A percentile compares a stretch with the other conserved stretches of the same genome.
Evolutionary conservation across 2,113 vertebrate species (phyloP).

Genomic region (Prolemur simus): DNA sequence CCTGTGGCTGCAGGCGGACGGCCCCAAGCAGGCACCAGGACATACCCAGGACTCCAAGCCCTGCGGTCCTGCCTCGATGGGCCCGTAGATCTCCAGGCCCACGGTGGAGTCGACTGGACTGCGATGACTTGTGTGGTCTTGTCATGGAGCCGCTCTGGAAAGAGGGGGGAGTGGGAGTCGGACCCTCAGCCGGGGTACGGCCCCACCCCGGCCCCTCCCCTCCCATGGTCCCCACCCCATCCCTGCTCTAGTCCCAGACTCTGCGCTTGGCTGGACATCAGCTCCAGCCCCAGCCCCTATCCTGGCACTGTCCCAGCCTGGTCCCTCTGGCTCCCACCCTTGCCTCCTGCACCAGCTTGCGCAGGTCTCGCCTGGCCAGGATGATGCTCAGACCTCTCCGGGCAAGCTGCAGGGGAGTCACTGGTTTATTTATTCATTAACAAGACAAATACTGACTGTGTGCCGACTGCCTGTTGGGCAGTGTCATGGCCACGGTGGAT

Average conservation of each 20-base stretch:
- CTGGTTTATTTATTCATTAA: background rate
- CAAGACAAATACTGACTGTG: background rate
- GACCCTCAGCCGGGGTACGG: background rate
- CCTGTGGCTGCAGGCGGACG: background rate
- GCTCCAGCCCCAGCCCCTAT: rapidly evolving
- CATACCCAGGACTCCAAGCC: constrained; percentile 87
- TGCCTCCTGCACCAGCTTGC: constrained; percentile 81
- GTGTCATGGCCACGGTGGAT: background rate
- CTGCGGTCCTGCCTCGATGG: constrained; percentile 76
- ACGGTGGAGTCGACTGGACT: constrained; percentile 82
- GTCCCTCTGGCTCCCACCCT: constrained; percentile 69
- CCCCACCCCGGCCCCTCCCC: too few relatives aligned
- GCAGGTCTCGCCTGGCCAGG: constrained; percentile 83
- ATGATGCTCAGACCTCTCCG: constrained; percentile 86
- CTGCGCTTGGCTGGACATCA: background rate
- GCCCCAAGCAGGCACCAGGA: background rate
- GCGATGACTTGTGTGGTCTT: constrained; percentile 80
- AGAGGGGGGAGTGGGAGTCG: background rate
- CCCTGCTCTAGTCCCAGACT: rapidly evolving
- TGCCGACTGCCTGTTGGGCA: background rate
- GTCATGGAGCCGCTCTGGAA: constrained; percentile 78
- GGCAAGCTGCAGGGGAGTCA: constrained; percentile 81
- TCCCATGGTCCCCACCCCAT: background rate
- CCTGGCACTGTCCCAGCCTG: background rate
- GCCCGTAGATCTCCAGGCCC: constrained; percentile 81